Evolutionary conservation across 2,888 invertebrate genomes (phyloP), one percentile per base, ranked within the genome.

Genomic region (Pollenia amentaria): DNA sequence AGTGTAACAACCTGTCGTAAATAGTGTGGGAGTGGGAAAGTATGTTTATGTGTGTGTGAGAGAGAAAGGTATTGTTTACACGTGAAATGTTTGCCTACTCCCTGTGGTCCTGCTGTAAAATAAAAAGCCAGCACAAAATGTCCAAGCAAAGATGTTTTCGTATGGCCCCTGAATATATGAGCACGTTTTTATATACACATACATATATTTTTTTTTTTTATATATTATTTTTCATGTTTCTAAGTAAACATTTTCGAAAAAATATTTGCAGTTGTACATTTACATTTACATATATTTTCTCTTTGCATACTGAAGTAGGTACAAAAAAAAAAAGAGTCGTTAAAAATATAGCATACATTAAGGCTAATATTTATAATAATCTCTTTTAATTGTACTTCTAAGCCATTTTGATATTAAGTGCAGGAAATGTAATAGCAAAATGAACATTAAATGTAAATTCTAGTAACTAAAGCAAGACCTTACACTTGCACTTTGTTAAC

Each of bases 1-100:
- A 65, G 75, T 70, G 44, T 79, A 76, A 72, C 76, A 80, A 80
- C 76, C 76, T 76, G 69, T 57, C 79, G 70, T 75, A 79, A 75
- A 48, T 53, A 62, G 18, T 46, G 6, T 46, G 11, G 46, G 21
- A n/a, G 4, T 16, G 40, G 67, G 42, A 21, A 40, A 51, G 42
- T 44, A n/a, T n/a, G 12, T 44, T 14, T 10, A 14, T 38, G 29
- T 12, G 9, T 42, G 62, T 18, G 21, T 4, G 1, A 16, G 53
- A 53, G 14, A 29, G 29, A 29, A 29, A 29, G 29, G 4, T 29
- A 6, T 46, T 76, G 12, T 62, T 21, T 16, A 69, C 69, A 79
- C 14, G 51, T 62, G 48, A 70, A 42, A 12, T 48, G 11, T 62
- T 53, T 72, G 3, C 10, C 29, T 53, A 16, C 16, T 44, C 53